Evolutionary conservation across 2,888 invertebrate species (phyloP), one percentile per base, ranked within the genome.

Genomic region (Tipula helvola): DNA sequence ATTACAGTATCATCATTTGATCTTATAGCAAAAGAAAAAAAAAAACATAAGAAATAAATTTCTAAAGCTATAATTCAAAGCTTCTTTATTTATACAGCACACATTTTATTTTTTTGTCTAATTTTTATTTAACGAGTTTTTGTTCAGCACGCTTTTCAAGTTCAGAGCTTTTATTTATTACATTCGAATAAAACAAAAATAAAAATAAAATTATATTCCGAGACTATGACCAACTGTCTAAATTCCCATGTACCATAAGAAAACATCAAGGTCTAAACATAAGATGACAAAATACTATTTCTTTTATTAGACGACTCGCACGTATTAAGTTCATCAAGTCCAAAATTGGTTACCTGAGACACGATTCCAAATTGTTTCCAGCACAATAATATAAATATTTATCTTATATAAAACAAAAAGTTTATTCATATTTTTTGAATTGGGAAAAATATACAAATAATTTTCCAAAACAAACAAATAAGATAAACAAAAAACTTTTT

Each of bases 61-160:
- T 71, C 10, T 28, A 71, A 71, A 71, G 28, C 71, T 71, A 71
- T 71, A 71, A 71, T 28, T 71, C 71, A 71, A 71, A 18, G 71
- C 18, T 28, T 3, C 28, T 71, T 71, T 71, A 71, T 71, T 71
- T 71, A 10, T 28, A 28, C 5, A 71, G 71, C 18, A 71, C 28
- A 71, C 12, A 71, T 71, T 71, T 71, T 12, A 2, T 18, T 71
- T 28, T 71, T 28, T 28, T 28, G 28, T 71, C 28, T 71, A 71
- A 71, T 28, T 71, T 71, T 28, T 71, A 71, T 71, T 71, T 71
- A 71, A 71, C 28, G 71, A 71, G 71, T 28, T 71, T 71, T 71
- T 71, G 71, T 71, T 71, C 71, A 71, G 71, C 71, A 71, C 71
- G 71, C 71, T 71, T 71, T 71, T 71, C 71, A 71, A 71, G 71